These are phyloP conservation scores for Olivierus martensii DNA, from an alignment of 1,140 invertebrate species.

Conservation along the genomic window DNA sequence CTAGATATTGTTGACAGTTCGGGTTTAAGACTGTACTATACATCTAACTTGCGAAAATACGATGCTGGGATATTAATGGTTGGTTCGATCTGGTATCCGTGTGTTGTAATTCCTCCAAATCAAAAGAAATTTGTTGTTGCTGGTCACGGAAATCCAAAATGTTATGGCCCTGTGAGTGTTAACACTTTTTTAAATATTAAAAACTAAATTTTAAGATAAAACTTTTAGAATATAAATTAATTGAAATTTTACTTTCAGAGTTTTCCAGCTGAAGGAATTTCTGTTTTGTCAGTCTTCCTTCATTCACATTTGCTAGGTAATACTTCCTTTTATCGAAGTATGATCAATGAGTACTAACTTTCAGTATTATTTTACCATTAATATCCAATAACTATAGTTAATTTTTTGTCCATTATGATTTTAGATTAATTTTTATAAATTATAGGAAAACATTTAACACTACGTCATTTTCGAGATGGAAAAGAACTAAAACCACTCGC, in stretches of 20 bases:
- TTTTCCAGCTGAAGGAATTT: constrained; percentile 59
- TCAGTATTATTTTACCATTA: too few relatives aligned
- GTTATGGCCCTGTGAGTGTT: constrained; percentile 41
- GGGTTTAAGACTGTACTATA: constrained; percentile 64
- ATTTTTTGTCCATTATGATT: too few relatives aligned
- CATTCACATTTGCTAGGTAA: constrained; percentile 8
- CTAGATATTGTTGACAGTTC: constrained; percentile 41
- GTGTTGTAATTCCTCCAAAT: constrained; percentile 62
- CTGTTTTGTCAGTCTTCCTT: constrained; percentile 33
- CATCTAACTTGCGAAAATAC: constrained; percentile 47
- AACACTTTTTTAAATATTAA: not conserved
- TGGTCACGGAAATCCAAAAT: constrained; percentile 62
- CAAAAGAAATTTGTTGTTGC: constrained; percentile 54
- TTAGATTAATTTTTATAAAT: too few relatives aligned
- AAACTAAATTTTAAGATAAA: too few relatives aligned
- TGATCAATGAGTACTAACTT: too few relatives aligned
- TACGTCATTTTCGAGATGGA: constrained; percentile 59
- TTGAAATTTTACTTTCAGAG: constrained; percentile 34
- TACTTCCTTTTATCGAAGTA: not conserved
- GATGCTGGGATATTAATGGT: constrained; percentile 66
- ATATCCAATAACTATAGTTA: too few relatives aligned
- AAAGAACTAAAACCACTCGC: constrained; percentile 57
- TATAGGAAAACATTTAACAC: constrained; percentile 50
- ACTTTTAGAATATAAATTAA: too few relatives aligned
- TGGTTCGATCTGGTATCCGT: constrained; percentile 59